Percentiles rank a stretch among this genome's conserved stretches.
Evolutionary conservation across 53 echinoderm and acorn worm species (phyloP).

Genomic region (Stichopus horrens): DNA sequence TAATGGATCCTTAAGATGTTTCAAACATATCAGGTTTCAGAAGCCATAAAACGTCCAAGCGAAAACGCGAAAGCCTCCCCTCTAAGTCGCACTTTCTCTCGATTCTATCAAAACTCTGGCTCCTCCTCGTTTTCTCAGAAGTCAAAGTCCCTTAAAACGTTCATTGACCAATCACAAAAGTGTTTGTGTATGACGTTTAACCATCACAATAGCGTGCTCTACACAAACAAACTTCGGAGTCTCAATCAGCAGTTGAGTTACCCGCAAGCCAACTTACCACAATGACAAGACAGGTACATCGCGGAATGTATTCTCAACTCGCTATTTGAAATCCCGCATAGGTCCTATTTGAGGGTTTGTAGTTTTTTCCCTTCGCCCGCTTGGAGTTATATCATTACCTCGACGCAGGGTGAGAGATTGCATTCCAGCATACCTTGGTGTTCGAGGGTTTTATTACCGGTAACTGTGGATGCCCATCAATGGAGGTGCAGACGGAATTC

Average conservation of each 20-base stretch:
- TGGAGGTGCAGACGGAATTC: too few species aligned
- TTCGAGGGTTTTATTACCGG: too few species aligned
- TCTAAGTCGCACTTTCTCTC: not conserved
- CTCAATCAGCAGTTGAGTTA: not conserved
- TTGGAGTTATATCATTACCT: not conserved
- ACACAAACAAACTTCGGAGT: not conserved
- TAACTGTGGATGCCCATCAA: too few species aligned
- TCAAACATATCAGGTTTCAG: not conserved
- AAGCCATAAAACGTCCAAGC: not conserved
- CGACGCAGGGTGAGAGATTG: too few species aligned
- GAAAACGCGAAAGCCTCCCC: not conserved
- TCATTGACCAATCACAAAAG: slow-evolving; percentile 34
- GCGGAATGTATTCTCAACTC: too few species aligned
- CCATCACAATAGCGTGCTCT: not conserved
- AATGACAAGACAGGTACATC: not conserved
- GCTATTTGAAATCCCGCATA: not conserved
- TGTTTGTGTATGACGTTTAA: slow-evolving; percentile 6
- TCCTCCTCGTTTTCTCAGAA: slow-evolving; percentile 1
- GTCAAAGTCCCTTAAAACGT: not conserved
- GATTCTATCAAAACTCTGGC: not conserved
- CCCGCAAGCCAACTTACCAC: not conserved
- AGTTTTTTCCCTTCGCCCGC: not conserved
- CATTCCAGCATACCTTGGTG: too few species aligned
- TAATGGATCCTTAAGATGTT: not conserved
- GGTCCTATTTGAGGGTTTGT: not conserved